A percentile compares a stretch with the other conserved stretches of the same genome.
Conservation (phyloP, 1,140 invertebrate species). For the Propsilocerus akamusi region DNA sequence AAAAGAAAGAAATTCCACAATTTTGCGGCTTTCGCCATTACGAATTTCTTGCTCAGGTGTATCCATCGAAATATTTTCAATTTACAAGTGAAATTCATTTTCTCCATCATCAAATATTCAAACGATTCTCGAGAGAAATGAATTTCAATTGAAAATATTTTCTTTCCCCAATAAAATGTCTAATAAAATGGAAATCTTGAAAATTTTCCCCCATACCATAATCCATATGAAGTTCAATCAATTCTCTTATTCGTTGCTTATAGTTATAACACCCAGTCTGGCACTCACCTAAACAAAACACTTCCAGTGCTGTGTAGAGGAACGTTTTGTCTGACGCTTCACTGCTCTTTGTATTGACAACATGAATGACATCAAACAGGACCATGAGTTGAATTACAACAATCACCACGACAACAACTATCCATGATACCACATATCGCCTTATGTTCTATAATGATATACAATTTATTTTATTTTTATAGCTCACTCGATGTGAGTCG, state of each 20-base stretch:
- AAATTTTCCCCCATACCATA: too few species aligned
- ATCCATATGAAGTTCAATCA: too few species aligned
- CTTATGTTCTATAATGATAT: background rate
- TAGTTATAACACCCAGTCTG: too few species aligned
- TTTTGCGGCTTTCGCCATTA: too few species aligned
- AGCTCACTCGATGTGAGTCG: background rate
- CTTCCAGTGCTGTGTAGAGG: background rate
- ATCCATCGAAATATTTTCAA: background rate
- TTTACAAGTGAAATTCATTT: background rate
- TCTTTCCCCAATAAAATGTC: too few species aligned
- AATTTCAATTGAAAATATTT: too few species aligned
- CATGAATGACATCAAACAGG: background rate
- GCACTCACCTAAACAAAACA: background rate
- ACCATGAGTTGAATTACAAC: background rate
- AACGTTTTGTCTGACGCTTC: background rate
- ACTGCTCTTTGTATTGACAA: background rate
- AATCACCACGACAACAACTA: background rate
- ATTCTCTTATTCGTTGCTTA: background rate
- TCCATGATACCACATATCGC: background rate
- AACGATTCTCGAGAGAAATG: too few species aligned
- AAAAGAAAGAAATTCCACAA: too few species aligned
- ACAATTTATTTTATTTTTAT: background rate
- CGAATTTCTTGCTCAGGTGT: background rate
- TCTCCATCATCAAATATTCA: conserved; percentile 1
- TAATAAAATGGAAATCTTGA: too few species aligned